Conservation (phyloP, 2,797 vertebrate species). For the Cossypha heuglini region DNA sequence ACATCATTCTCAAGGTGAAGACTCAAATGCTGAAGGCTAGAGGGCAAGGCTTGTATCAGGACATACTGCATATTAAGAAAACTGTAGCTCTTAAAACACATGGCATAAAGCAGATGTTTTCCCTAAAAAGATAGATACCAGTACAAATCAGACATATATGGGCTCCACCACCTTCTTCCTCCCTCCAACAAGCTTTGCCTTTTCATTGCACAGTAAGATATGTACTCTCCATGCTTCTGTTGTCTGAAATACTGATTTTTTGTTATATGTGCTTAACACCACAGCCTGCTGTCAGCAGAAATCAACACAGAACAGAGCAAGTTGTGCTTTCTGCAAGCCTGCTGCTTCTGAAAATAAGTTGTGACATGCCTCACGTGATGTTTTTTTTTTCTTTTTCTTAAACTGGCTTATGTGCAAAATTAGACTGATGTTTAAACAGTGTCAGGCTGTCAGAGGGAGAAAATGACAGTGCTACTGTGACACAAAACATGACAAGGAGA, state of each 20-base stretch:
- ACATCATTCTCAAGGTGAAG: not conserved
- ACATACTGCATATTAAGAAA: not conserved
- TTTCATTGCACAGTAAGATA: not conserved
- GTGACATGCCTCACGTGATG: constrained; percentile 44
- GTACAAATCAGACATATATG: not conserved
- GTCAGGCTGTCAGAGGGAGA: constrained; percentile 52
- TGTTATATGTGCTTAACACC: constrained; percentile 44
- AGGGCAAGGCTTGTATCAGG: not conserved
- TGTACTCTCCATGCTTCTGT: not conserved
- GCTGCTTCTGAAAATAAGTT: constrained; percentile 65
- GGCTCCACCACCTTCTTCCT: not conserved
- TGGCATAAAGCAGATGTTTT: not conserved
- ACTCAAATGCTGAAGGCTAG: not conserved
- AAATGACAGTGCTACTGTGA: constrained; percentile 41
- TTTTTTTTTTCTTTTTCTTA: not conserved
- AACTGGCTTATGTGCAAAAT: constrained; percentile 42
- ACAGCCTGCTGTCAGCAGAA: constrained; percentile 63
- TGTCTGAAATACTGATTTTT: constrained; percentile 52
- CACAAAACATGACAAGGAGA: constrained; percentile 51
- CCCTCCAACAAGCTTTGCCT: not conserved
- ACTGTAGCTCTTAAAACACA: not conserved
- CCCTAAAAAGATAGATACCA: not conserved
- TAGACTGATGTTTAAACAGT: constrained; percentile 62
- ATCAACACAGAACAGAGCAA: constrained; percentile 59
- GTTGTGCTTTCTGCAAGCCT: constrained; percentile 59